phyloP scores from a whole-genome alignment of 2,888 invertebrate species.

The Chouioia cunea region DNA sequence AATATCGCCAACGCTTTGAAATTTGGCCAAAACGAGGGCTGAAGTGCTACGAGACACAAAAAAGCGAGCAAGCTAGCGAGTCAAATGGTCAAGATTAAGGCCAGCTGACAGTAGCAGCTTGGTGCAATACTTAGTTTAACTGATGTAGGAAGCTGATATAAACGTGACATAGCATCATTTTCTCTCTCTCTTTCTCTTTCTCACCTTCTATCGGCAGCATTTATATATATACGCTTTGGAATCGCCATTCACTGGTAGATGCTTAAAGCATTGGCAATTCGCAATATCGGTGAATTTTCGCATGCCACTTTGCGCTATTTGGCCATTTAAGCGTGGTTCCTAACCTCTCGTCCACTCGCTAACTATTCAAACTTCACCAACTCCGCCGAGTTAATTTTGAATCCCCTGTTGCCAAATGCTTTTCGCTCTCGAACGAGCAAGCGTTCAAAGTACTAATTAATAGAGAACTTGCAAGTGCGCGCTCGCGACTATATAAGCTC shows the following conservation, averaged over 20 bases:
- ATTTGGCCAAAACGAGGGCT: background rate
- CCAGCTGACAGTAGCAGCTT: background rate
- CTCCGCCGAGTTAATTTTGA: constrained; percentile 39
- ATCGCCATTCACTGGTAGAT: constrained; percentile 52
- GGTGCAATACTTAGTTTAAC: background rate
- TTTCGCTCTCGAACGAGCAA: constrained; percentile 6
- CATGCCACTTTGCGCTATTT: constrained; percentile 14
- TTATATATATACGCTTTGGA: constrained; percentile 21
- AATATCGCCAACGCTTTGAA: constrained; percentile 13
- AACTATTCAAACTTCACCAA: constrained; percentile 42
- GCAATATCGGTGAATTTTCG: constrained; percentile 46
- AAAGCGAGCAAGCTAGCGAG: background rate
- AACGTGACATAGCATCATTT: background rate
- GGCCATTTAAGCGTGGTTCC: constrained; percentile 7
- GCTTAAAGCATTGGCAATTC: constrained; percentile 52
- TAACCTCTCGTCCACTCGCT: background rate
- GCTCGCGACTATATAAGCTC: constrained; percentile 6
- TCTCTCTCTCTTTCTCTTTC: no score
- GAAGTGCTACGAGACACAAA: no score
- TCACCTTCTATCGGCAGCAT: no score
- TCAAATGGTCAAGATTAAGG: constrained; percentile 41
- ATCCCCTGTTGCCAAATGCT: constrained; percentile 28
- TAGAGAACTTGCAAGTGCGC: constrained; percentile 31
- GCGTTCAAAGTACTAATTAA: constrained; percentile 41
- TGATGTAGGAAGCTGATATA: constrained; percentile 6